These are phyloP conservation scores for Gracilinanus agilis DNA, from an alignment of 2,113 vertebrate species.

Conservation along the genomic window DNA sequence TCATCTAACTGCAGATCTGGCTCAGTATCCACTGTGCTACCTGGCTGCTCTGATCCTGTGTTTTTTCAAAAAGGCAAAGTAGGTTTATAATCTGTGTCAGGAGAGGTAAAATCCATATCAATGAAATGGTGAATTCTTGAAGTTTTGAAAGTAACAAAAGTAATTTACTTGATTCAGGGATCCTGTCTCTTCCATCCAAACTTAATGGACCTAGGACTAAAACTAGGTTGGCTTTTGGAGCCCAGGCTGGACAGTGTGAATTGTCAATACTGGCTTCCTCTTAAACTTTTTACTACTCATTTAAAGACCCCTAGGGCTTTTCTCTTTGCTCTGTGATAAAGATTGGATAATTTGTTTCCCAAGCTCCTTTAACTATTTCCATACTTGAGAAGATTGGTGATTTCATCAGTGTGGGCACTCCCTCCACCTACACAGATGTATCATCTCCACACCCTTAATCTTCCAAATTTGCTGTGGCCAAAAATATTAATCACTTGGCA, in stretches of 20 bases:
- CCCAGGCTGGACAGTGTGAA: conserved; percentile 33
- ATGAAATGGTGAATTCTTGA: not conserved
- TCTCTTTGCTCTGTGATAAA: conserved; percentile 22
- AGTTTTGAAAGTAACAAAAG: conserved; percentile 10
- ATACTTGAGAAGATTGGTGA: not conserved
- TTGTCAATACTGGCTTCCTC: not conserved
- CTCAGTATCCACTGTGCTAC: too few relatives aligned
- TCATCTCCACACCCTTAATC: not conserved
- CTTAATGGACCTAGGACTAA: not conserved
- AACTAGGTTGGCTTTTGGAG: not conserved
- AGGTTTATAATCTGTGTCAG: not conserved
- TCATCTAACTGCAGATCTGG: too few relatives aligned
- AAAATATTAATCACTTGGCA: not conserved
- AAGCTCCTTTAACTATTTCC: not conserved
- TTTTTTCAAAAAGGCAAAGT: not conserved
- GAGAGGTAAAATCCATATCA: not conserved
- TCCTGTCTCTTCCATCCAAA: conserved; percentile 18
- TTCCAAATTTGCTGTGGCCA: not conserved
- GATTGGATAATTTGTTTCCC: conserved; percentile 11
- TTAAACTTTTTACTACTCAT: not conserved
- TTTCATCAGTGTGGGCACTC: not conserved
- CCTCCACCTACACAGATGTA: not conserved
- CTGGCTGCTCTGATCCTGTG: not conserved
- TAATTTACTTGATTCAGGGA: not conserved
- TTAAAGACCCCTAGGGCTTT: not conserved